Evolutionary conservation across 2,888 invertebrate genomes (phyloP).

Genomic region (Eumerus sabulonum): DNA sequence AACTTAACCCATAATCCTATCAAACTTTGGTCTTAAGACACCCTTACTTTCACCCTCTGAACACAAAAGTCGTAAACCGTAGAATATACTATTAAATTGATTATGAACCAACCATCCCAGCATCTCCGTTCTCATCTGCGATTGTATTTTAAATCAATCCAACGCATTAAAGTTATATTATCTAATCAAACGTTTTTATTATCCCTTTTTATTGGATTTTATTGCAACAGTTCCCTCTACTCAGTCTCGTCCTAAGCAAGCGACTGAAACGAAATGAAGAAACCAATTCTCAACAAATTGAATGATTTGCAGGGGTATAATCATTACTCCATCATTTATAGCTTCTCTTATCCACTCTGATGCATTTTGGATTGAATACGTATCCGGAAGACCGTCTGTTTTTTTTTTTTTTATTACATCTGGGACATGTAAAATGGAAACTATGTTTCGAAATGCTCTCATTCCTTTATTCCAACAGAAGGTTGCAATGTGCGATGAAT

Average conservation of each 20-base stretch:
- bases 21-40: too few relatives aligned
- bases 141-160: conserved; percentile 31
- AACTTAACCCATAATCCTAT: too few relatives aligned
- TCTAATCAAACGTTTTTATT: conserved; percentile 50
- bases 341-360: conserved; percentile 5
- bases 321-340: conserved; percentile 32
- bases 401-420: conserved; percentile 20
- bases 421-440: conserved; percentile 1
- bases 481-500: conserved; percentile 51
- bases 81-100: too few relatives aligned
- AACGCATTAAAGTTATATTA: conserved; percentile 51
- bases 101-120: too few relatives aligned
- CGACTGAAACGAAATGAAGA: conserved; percentile 25
- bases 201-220: conserved; percentile 44
- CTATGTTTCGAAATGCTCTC: too few relatives aligned
- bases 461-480: too few relatives aligned
- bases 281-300: conserved; percentile 59
- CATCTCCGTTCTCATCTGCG: too few relatives aligned
- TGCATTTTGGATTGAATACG: too few relatives aligned
- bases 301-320: conserved; percentile 60
- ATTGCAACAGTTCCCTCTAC: conserved; percentile 4
- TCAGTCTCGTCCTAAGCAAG: conserved; percentile 8
- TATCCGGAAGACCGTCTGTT: too few relatives aligned
- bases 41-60: too few relatives aligned
- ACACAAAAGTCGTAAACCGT: too few relatives aligned